Evolutionary conservation across 2,113 vertebrate species (phyloP).

Genomic region (Neogobius melanostomus): DNA sequence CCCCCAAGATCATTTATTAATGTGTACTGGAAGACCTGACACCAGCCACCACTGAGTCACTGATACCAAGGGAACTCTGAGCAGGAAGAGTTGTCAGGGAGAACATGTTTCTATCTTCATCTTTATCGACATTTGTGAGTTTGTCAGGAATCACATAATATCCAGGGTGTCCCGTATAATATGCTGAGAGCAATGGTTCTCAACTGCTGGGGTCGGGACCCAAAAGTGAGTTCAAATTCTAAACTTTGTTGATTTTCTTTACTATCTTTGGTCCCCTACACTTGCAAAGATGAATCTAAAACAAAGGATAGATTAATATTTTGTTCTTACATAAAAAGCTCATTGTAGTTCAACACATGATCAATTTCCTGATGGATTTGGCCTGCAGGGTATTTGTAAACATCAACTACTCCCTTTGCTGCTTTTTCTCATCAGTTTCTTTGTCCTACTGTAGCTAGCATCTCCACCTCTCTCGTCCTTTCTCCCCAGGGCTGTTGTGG

Average conservation of each 20-base stretch:
- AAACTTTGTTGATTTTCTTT: too few relatives aligned
- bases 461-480: too few relatives aligned
- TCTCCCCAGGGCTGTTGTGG: slow-evolving; percentile 1
- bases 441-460: slow-evolving; percentile 1
- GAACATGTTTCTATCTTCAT: slow-evolving; percentile 14
- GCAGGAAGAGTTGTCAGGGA: neutral
- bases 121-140: slow-evolving; percentile 36
- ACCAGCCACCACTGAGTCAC: slow-evolving; percentile 34
- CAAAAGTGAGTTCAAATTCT: too few relatives aligned
- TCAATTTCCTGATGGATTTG: too few relatives aligned
- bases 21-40: slow-evolving; percentile 40
- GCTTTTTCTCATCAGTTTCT: neutral
- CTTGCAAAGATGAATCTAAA: too few relatives aligned
- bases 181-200: too few relatives aligned
- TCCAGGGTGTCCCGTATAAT: slow-evolving; percentile 2
- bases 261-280: too few relatives aligned
- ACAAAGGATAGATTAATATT: too few relatives aligned
- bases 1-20: slow-evolving; percentile 62
- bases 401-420: too few relatives aligned
- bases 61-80: slow-evolving; percentile 20
- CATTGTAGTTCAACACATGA: too few relatives aligned
- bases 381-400: neutral
- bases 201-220: too few relatives aligned
- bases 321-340: too few relatives aligned
- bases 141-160: slow-evolving; percentile 20